These are phyloP conservation scores for Anas capensis DNA, from an alignment of 2,797 vertebrate genomes.

Conservation along the genomic window DNA sequence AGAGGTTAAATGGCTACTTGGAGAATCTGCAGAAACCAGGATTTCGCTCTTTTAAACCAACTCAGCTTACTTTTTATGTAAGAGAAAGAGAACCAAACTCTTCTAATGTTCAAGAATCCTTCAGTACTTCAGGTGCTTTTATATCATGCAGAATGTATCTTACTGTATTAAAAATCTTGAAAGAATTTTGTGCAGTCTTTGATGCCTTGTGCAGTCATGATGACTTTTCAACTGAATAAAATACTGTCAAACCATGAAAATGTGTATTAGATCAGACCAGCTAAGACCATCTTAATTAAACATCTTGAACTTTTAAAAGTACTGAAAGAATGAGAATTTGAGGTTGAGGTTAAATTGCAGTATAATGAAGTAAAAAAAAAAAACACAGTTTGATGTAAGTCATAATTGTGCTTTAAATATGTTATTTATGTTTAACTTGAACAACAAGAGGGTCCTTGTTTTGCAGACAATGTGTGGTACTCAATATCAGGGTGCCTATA, in stretches of 20 bases:
- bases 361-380: neutral
- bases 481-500: neutral
- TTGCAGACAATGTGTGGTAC: neutral
- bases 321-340: neutral
- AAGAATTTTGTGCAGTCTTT: neutral
- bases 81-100: constrained; percentile 86
- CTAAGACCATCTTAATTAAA: neutral
- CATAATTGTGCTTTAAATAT: neutral
- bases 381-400: neutral
- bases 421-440: neutral
- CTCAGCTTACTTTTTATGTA: constrained; percentile 92
- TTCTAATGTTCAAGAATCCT: constrained; percentile 73
- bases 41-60: constrained; percentile 84
- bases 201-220: neutral
- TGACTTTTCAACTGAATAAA: neutral
- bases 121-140: constrained; percentile 82
- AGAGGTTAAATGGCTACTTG: constrained; percentile 93
- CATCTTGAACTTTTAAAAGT: neutral
- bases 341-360: neutral
- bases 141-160: neutral
- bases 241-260: neutral
- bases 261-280: neutral
- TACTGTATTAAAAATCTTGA: neutral
- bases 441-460: neutral
- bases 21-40: constrained; percentile 92